Percentiles rank a stretch among this genome's conserved stretches.
phyloP scores from a whole-genome alignment of 2,888 invertebrate genomes.

The Conistra vaccinii region DNA sequence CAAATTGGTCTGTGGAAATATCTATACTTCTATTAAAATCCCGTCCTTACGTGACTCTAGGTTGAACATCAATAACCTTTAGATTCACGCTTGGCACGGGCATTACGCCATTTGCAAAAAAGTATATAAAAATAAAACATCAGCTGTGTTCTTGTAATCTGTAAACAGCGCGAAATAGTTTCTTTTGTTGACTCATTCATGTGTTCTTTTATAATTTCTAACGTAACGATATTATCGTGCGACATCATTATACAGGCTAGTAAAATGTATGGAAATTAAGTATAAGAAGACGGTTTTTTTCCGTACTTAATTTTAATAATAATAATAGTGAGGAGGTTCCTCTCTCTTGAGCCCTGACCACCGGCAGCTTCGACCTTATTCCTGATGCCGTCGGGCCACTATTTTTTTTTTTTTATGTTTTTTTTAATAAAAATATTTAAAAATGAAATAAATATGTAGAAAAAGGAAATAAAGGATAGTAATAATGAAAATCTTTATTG shows the following conservation, averaged over 20 bases:
- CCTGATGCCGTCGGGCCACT: too few species aligned
- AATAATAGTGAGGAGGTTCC: too few species aligned
- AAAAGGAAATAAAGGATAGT: too few species aligned
- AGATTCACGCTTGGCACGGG: conserved; percentile 8
- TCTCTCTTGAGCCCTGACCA: too few species aligned
- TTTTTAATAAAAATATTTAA: too few species aligned
- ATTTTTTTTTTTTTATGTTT: too few species aligned
- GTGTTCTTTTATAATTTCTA: not conserved
- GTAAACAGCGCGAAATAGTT: conserved; percentile 30
- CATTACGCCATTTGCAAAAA: conserved; percentile 34
- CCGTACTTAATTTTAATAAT: too few species aligned
- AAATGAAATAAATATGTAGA: too few species aligned
- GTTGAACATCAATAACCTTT: conserved; percentile 43
- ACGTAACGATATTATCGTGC: not conserved
- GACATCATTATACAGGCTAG: not conserved
- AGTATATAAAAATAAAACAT: conserved; percentile 46
- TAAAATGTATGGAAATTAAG: not conserved
- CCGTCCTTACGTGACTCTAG: conserved; percentile 26
- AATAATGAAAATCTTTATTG: too few species aligned
- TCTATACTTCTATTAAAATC: not conserved
- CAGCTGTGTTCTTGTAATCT: conserved; percentile 25
- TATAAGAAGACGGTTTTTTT: too few species aligned
- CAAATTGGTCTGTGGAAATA: not conserved
- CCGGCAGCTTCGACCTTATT: too few species aligned
- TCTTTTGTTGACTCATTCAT: conserved; percentile 16